Evolutionary conservation across 2,888 invertebrate species (phyloP), one percentile per base, ranked within the genome.

Genomic region (Neoaliturus tenellus): DNA sequence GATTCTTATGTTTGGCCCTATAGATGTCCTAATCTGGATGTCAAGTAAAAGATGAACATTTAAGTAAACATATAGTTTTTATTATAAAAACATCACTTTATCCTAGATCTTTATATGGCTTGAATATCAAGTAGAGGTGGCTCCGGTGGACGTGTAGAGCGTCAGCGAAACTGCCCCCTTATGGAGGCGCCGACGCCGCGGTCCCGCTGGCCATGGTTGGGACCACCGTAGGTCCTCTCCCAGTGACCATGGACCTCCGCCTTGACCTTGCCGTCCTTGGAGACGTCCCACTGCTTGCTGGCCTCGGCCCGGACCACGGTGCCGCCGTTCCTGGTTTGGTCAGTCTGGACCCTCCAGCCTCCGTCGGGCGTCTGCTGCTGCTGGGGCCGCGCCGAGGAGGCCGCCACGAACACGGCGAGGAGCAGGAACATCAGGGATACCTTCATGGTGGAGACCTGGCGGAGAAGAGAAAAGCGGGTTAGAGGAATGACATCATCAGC

Each of bases 221-320:
- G 71, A 12, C 71, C 71, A 2, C 71, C 71, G 71, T 71, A 71
- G 23, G 71, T 71, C 41, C 71, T 71, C 20, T 71, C 71, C 71
- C 71, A 71, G 71, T 71, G 71, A 8, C 71, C 71, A 39, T 71
- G 71, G 41, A 71, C 71, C 71, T 71, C 71, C 10, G 71, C 71
- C 25, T 71, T n/a, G 35, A 41, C 41, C 41, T 71, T 71, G 71
- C 71, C 75, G 39, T 28, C 39, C 28, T 41, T 44, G 28, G 44
- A 28, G 39, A 75, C 75, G 28, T 44, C 44, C 44, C 75, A 44
- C 48, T 41, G 35, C 28, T 75, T 41, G 44, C 48, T 41, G 75
- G 44, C 44, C 39, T 41, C 75, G 12, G 25, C 75, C 4, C 23
- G 75, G 28, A 44, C 75, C 28, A 28, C 44, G 20, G 75, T 75